Percentiles rank a stretch among this genome's conserved stretches.
phyloP scores from a whole-genome alignment of 2,888 invertebrate genomes.

The Trachelus tabidus region DNA sequence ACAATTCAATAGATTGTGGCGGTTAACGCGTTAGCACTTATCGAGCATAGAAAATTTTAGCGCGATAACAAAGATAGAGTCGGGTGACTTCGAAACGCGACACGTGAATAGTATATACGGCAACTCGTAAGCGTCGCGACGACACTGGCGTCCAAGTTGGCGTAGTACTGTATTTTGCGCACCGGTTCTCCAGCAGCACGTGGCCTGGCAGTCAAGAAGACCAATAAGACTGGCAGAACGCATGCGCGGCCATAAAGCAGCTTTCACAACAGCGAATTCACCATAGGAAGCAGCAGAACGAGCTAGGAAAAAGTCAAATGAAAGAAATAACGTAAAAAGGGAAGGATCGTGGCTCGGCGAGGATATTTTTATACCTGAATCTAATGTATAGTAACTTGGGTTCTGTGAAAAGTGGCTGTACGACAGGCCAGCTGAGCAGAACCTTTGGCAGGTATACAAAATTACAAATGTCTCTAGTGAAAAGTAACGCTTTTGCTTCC shows the following conservation, averaged over 20 bases:
- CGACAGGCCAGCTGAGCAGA: background rate
- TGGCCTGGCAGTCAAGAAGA: background rate
- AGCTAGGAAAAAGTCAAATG: background rate
- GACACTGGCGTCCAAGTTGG: background rate
- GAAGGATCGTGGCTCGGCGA: background rate
- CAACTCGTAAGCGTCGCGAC: background rate
- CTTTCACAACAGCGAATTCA: background rate
- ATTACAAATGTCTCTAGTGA: background rate
- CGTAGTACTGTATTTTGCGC: conserved; percentile 1
- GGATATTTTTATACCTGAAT: background rate
- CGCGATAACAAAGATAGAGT: background rate
- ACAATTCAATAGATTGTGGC: background rate
- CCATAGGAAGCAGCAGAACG: background rate
- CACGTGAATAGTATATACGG: background rate
- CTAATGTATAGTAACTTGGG: background rate
- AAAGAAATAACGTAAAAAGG: background rate
- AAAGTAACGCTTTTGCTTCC: background rate
- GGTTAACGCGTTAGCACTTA: background rate
- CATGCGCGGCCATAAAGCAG: background rate
- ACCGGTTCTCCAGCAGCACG: background rate
- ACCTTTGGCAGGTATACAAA: background rate
- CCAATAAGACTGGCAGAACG: background rate
- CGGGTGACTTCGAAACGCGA: background rate
- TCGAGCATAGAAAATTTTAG: background rate
- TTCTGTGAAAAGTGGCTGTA: background rate